Evolutionary conservation across 2,113 vertebrate species (phyloP).

Genomic region (Columba janthina): DNA sequence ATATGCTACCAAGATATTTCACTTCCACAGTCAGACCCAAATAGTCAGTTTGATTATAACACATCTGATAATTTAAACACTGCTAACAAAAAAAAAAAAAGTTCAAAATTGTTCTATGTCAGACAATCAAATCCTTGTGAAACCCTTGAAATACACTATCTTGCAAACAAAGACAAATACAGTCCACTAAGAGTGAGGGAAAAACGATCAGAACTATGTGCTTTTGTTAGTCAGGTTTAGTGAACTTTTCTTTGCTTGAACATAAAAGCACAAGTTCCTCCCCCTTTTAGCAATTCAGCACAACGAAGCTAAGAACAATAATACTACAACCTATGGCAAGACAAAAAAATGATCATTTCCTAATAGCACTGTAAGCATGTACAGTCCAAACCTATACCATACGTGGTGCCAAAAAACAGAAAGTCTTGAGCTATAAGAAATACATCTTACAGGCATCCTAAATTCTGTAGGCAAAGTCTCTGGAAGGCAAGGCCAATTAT

Average conservation of each 20-base stretch:
- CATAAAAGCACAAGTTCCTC: neutral
- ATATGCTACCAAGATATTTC: neutral
- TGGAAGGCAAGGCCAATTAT: neutral
- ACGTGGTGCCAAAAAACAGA: neutral
- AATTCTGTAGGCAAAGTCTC: neutral
- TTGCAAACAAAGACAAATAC: neutral
- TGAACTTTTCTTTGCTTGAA: neutral
- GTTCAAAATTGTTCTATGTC: neutral
- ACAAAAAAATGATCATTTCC: neutral
- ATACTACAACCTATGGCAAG: neutral
- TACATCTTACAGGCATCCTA: neutral
- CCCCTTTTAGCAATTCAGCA: neutral
- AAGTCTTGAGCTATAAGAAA: neutral
- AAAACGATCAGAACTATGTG: neutral
- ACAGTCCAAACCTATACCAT: neutral
- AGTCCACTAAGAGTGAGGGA: neutral
- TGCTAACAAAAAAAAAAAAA: neutral
- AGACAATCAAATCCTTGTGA: neutral
- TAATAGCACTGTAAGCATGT: neutral
- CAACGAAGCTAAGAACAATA: neutral
- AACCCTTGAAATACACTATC: neutral
- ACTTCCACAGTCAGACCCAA: neutral
- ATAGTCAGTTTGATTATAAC: neutral
- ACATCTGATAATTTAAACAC: neutral
- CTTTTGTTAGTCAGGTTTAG: neutral